A percentile compares a stretch with the other conserved stretches of the same genome.
phyloP scores from a whole-genome alignment of 2,113 vertebrate species.

The Cynocephalus volans region DNA sequence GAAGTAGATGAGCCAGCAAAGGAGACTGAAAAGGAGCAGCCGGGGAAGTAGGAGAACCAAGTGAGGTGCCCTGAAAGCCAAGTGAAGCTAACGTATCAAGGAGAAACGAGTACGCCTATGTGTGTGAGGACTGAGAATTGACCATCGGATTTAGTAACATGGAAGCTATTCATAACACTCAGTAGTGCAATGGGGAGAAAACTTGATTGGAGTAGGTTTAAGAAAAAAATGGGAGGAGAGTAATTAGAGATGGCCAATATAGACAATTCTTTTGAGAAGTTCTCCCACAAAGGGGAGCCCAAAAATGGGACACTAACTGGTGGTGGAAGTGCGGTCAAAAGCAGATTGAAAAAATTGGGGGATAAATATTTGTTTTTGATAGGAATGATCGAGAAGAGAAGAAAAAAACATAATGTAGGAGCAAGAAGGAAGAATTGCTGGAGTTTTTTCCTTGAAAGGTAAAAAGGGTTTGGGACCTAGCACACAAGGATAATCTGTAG shows the following conservation, averaged over 20 bases:
- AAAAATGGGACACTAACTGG: neutral
- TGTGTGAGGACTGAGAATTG: neutral
- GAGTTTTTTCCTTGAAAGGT: neutral
- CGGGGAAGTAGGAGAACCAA: neutral
- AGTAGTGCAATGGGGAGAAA: neutral
- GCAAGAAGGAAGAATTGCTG: conserved; percentile 10
- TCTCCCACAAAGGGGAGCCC: neutral
- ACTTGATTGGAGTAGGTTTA: neutral
- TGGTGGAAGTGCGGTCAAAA: conserved; percentile 48
- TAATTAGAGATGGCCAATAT: neutral
- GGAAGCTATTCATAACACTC: neutral
- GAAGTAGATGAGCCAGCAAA: neutral
- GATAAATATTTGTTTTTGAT: conserved; percentile 47
- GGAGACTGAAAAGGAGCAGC: neutral
- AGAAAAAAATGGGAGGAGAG: neutral
- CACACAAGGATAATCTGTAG: neutral
- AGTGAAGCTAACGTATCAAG: neutral
- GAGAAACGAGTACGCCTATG: neutral
- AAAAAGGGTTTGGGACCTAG: neutral
- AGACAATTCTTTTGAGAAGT: conserved; percentile 13
- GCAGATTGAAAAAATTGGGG: neutral
- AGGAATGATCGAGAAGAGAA: neutral
- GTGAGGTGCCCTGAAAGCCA: neutral
- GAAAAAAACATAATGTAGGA: neutral
- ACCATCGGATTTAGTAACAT: neutral